Percentiles rank a stretch among this genome's conserved stretches.
These are phyloP conservation scores for Caenorhabditis japonica DNA, from an alignment of 2,888 invertebrate genomes.

Conservation along the genomic window DNA sequence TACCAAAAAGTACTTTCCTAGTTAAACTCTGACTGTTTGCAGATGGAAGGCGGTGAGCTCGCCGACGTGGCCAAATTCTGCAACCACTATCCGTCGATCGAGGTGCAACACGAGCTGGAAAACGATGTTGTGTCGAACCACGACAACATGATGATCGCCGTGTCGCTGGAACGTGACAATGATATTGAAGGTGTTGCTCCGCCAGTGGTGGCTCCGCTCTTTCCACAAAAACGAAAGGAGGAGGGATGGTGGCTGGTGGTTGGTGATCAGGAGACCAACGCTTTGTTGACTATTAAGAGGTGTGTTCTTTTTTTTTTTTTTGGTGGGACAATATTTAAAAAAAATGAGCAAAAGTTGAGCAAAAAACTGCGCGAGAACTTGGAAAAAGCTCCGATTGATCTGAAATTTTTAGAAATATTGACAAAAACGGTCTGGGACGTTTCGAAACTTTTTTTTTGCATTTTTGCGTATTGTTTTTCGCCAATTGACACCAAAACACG, in stretches of 20 bases:
- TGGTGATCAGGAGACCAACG: constrained; percentile 94
- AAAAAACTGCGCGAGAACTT: no score
- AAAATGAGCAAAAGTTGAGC: no score
- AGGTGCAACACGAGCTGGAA: constrained; percentile 91
- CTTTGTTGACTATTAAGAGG: constrained; percentile 94
- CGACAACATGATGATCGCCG: constrained; percentile 89
- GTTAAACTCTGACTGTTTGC: background rate
- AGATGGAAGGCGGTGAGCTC: constrained; percentile 87
- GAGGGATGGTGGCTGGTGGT: constrained; percentile 94
- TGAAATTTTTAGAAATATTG: no score
- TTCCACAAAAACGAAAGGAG: constrained; percentile 85
- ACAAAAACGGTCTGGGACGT: no score
- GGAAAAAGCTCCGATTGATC: no score
- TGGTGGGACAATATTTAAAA: no score
- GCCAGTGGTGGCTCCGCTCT: constrained; percentile 97
- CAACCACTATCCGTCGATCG: constrained; percentile 98
- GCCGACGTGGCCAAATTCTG: constrained; percentile 98
- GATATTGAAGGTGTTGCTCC: constrained; percentile 86
- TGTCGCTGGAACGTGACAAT: constrained; percentile 94
- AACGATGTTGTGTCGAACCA: constrained; percentile 86
- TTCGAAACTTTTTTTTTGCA: no score
- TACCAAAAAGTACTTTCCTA: no score
- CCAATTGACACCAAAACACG: no score
- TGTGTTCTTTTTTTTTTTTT: constrained; percentile 67
- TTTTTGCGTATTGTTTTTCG: no score